phyloP scores from a whole-genome alignment of 2,113 vertebrate genomes.

The Hippocampus abdominalis region DNA sequence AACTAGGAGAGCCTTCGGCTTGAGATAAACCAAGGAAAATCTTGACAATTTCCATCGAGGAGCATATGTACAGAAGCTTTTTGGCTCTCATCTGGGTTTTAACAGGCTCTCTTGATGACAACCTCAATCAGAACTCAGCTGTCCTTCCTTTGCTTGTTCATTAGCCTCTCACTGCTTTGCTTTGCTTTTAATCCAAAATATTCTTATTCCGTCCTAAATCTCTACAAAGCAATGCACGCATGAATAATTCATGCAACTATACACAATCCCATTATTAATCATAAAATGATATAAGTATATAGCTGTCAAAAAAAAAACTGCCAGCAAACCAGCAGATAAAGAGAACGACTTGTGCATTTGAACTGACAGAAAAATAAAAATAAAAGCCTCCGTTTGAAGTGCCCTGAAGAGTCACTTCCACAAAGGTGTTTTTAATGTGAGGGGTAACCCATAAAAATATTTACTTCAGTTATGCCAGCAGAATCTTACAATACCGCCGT shows the following conservation, averaged over 20 bases:
- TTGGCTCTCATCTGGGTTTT: conserved; percentile 38
- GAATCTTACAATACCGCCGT: neutral
- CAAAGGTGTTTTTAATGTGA: conserved; percentile 11
- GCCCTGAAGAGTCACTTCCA: conserved; percentile 14
- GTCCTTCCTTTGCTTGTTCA: conserved; percentile 36
- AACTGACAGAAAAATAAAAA: conserved; percentile 19
- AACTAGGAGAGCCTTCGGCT: conserved; percentile 37
- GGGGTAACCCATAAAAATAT: conserved; percentile 1
- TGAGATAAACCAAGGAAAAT: conserved; percentile 46
- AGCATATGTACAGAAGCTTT: conserved; percentile 43
- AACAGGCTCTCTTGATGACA: conserved; percentile 43
- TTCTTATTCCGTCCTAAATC: conserved; percentile 54
- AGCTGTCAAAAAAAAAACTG: conserved; percentile 25
- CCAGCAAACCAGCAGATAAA: conserved; percentile 18
- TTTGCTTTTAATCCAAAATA: conserved; percentile 51
- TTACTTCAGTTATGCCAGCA: neutral
- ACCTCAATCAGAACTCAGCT: conserved; percentile 31
- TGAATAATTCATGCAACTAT: conserved; percentile 60
- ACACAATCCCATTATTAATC: conserved; percentile 51
- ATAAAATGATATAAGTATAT: conserved; percentile 34
- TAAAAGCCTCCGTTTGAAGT: conserved; percentile 14
- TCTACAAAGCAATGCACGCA: conserved; percentile 47
- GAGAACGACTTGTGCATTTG: conserved; percentile 21
- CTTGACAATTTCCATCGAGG: conserved; percentile 33
- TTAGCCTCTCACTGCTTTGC: conserved; percentile 53